phyloP scores from a whole-genome alignment of 2,113 vertebrate species.

The Psammodynastes pulverulentus region DNA sequence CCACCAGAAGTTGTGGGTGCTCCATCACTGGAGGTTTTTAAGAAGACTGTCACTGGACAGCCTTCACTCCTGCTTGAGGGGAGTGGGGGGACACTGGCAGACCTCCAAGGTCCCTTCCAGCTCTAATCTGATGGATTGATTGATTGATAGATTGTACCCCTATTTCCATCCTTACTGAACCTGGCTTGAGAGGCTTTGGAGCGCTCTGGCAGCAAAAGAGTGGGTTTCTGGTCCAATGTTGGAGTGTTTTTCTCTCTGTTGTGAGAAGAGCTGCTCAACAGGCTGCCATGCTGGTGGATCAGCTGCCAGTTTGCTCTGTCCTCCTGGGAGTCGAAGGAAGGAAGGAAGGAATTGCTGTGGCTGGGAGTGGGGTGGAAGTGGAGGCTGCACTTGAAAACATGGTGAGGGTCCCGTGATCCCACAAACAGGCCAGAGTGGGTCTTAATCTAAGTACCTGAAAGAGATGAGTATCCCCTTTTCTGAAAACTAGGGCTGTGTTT shows the following conservation, averaged over 20 bases:
- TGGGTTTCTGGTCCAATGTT: not conserved
- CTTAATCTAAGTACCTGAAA: not conserved
- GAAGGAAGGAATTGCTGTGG: not conserved
- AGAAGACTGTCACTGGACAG: too few species aligned
- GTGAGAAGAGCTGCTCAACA: not conserved
- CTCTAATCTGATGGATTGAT: too few species aligned
- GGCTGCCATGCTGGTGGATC: not conserved
- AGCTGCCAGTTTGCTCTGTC: not conserved
- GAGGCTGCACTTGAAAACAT: not conserved
- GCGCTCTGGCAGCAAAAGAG: not conserved
- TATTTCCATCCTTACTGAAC: not conserved
- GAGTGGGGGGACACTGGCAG: too few species aligned
- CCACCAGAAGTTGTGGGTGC: too few species aligned
- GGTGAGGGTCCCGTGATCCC: not conserved
- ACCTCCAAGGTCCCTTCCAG: too few species aligned
- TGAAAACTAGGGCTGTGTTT: not conserved
- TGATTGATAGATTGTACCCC: not conserved
- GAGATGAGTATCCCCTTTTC: not conserved
- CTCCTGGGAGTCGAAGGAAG: not conserved
- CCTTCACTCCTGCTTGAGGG: too few species aligned
- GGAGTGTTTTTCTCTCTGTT: not conserved
- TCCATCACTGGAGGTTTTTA: too few species aligned
- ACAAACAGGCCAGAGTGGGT: not conserved
- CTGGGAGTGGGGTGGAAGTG: not conserved
- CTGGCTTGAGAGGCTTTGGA: not conserved